A percentile compares a stretch with the other conserved stretches of the same genome.
Conservation (phyloP, 2,888 invertebrate genomes). For the Oxyscelio sp. region DNA sequence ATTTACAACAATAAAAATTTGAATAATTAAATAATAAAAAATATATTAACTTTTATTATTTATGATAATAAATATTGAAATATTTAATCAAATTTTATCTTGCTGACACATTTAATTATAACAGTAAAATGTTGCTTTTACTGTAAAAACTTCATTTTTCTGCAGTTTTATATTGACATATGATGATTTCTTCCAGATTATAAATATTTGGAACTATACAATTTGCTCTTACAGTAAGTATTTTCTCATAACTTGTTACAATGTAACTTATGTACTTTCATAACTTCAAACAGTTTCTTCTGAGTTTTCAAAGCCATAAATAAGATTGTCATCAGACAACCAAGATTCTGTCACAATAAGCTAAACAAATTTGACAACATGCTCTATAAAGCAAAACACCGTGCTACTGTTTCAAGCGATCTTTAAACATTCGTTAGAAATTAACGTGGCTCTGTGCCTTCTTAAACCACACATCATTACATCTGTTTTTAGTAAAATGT, state of each 20-base stretch:
- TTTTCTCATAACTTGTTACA: background rate
- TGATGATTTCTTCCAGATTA: no score
- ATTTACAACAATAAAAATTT: background rate
- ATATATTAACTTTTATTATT: no score
- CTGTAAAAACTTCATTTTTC: no score
- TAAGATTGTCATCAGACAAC: conserved; percentile 40
- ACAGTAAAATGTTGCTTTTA: no score
- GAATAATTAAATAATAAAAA: no score
- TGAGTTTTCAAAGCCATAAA: conserved; percentile 27
- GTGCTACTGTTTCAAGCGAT: conserved; percentile 2
- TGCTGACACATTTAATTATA: no score
- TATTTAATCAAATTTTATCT: no score
- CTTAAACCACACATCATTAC: conserved; percentile 48
- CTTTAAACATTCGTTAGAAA: conserved; percentile 39
- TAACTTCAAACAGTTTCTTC: conserved; percentile 24
- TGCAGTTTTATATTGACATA: no score
- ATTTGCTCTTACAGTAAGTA: background rate
- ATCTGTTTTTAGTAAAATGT: conserved; percentile 59
- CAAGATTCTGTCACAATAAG: conserved; percentile 46
- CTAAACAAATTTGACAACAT: conserved; percentile 23
- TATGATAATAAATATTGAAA: no score
- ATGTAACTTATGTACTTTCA: conserved; percentile 13
- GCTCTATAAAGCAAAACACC: conserved; percentile 35
- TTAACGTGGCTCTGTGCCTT: conserved; percentile 28
- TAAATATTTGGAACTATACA: no score